Evolutionary conservation across 2,888 invertebrate species (phyloP).

Genomic region (Luperina nickerlii): DNA sequence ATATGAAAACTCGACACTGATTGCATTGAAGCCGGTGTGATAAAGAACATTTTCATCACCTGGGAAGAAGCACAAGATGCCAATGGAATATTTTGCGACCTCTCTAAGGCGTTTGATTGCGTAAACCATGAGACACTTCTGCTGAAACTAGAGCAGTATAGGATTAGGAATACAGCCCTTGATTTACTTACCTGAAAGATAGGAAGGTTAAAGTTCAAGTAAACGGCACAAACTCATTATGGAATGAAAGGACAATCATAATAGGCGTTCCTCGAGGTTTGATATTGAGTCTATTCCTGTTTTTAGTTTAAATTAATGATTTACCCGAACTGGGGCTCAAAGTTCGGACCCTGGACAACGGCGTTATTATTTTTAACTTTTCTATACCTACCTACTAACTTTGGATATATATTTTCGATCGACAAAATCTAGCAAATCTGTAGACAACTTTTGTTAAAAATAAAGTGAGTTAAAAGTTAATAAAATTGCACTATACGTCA

Average conservation of each 20-base stretch:
- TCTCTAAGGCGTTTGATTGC: neutral
- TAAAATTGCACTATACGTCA: conserved; percentile 20
- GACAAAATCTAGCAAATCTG: conserved; percentile 13
- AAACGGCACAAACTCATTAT: neutral
- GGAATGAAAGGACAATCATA: neutral
- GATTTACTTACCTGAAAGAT: neutral
- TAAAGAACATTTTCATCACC: neutral
- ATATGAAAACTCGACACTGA: too few species aligned
- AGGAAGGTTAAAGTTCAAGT: neutral
- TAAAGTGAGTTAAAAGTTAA: conserved; percentile 1
- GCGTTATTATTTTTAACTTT: neutral
- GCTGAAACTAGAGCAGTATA: neutral
- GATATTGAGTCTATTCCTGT: neutral
- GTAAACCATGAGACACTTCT: neutral
- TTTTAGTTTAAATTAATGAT: neutral
- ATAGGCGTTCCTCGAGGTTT: neutral
- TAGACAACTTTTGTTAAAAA: conserved; percentile 4
- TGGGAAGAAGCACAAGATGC: neutral
- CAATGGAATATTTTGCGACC: neutral
- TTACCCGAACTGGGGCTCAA: neutral
- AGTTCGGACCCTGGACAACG: neutral
- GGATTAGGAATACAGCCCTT: neutral
- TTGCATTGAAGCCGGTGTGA: neutral
- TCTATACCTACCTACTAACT: too few species aligned
- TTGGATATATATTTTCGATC: neutral